These are phyloP conservation scores for Lasioglossum figueresi DNA, from an alignment of 2,888 invertebrate species.

Conservation along the genomic window DNA sequence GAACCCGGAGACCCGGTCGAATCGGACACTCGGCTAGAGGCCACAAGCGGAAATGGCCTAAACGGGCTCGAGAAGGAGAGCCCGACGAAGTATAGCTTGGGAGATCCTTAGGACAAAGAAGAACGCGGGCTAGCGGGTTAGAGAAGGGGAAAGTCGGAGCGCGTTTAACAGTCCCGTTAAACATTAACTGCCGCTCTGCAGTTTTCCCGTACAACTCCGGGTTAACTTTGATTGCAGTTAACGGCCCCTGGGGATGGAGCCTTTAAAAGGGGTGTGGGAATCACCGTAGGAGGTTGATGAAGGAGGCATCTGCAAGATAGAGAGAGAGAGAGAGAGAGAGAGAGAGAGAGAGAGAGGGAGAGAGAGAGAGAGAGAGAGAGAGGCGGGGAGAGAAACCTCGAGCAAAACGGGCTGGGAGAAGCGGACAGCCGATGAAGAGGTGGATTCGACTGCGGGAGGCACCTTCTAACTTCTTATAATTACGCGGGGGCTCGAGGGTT, in stretches of 20 bases:
- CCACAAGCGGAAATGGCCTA: slow-evolving; percentile 50
- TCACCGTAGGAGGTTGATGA: slow-evolving; percentile 61
- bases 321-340: neutral
- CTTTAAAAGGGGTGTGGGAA: slow-evolving; percentile 73
- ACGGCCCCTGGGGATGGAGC: slow-evolving; percentile 79
- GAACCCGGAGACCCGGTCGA: slow-evolving; percentile 30
- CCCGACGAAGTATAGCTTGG: neutral
- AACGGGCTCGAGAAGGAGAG: slow-evolving; percentile 21
- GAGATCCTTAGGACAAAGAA: neutral
- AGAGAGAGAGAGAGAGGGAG: slow-evolving; percentile 21
- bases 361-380: slow-evolving; percentile 20
- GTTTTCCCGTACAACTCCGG: slow-evolving; percentile 80
- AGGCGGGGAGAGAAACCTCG: slow-evolving; percentile 27
- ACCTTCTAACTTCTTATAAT: slow-evolving; percentile 82
- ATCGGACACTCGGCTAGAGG: slow-evolving; percentile 19
- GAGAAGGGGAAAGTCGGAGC: slow-evolving; percentile 69
- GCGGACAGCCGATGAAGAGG: slow-evolving; percentile 48
- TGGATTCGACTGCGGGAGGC: slow-evolving; percentile 71
- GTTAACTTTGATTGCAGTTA: slow-evolving; percentile 83
- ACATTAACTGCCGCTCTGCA: slow-evolving; percentile 81
- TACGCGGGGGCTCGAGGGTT: slow-evolving; percentile 78
- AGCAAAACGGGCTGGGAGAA: neutral
- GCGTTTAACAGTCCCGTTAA: slow-evolving; percentile 82
- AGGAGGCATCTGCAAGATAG: slow-evolving; percentile 48
- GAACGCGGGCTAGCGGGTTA: neutral